phyloP scores from a whole-genome alignment of 2,797 vertebrate species.

The Craterocephalus amniculus region DNA sequence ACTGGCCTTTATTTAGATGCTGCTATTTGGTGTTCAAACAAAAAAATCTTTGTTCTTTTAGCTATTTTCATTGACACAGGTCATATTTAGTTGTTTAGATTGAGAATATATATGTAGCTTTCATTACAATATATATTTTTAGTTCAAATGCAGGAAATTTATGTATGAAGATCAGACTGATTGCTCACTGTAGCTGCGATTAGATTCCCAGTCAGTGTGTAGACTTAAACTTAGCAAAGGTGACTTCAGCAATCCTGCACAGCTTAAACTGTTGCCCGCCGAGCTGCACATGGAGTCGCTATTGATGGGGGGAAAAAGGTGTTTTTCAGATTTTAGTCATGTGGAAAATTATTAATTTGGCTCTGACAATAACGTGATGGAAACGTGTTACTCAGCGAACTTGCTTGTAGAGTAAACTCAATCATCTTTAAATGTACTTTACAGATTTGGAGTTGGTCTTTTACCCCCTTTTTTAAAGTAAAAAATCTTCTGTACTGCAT shows the following conservation, averaged over 20 bases:
- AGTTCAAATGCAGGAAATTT: not conserved
- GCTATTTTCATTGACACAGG: not conserved
- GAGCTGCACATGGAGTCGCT: not conserved
- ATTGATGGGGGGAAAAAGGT: too few species aligned
- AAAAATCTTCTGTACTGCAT: too few species aligned
- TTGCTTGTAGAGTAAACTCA: too few species aligned
- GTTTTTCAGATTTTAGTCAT: not conserved
- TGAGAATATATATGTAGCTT: not conserved
- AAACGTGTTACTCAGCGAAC: too few species aligned
- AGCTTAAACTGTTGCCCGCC: not conserved
- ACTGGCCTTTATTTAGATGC: conserved; percentile 13
- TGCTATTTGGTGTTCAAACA: not conserved
- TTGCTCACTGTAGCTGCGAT: not conserved
- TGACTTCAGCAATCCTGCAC: not conserved
- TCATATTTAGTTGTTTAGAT: not conserved
- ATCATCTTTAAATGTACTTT: too few species aligned
- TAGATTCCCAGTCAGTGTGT: not conserved
- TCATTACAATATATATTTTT: not conserved
- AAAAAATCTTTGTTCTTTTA: not conserved
- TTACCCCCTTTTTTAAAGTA: too few species aligned
- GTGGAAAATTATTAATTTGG: not conserved
- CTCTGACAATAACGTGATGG: too few species aligned
- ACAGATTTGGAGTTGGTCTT: too few species aligned
- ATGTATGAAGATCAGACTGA: not conserved
- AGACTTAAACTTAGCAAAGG: too few species aligned